Percentiles rank a stretch among this genome's conserved stretches.
Conservation (phyloP, 2,113 vertebrate genomes). For the Ptychochromis oligacanthus region DNA sequence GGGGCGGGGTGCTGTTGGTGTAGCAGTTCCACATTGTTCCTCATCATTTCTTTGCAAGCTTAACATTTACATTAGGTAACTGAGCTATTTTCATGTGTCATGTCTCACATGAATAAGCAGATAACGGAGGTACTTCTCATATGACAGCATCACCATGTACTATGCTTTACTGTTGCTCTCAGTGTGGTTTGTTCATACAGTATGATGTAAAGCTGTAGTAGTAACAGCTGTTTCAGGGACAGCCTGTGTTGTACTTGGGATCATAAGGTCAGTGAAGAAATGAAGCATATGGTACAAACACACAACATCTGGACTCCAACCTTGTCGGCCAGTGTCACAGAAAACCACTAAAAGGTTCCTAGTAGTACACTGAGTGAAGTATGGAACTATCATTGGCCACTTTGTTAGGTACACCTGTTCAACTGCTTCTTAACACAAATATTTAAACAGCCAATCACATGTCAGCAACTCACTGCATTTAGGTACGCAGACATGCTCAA, state of each 20-base stretch:
- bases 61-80: neutral
- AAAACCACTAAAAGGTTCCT: neutral
- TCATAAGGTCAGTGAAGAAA: conserved; percentile 49
- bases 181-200: neutral
- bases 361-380: neutral
- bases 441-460: neutral
- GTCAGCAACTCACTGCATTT: neutral
- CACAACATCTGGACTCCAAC: conserved; percentile 48
- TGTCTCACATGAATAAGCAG: neutral
- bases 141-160: neutral
- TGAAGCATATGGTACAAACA: conserved; percentile 36
- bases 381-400: neutral
- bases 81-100: neutral
- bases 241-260: conserved; percentile 15
- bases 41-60: neutral
- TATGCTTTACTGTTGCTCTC: neutral
- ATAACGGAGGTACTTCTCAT: neutral
- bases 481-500: neutral
- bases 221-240: conserved; percentile 43
- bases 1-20: neutral
- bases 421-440: neutral
- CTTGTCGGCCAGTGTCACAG: conserved; percentile 12
- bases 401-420: neutral
- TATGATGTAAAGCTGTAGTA: conserved; percentile 1
- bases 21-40: neutral